Evolutionary conservation across 2,888 invertebrate species (phyloP), one percentile per base, ranked within the genome.

Genomic region (Drosophila macrospina): DNA sequence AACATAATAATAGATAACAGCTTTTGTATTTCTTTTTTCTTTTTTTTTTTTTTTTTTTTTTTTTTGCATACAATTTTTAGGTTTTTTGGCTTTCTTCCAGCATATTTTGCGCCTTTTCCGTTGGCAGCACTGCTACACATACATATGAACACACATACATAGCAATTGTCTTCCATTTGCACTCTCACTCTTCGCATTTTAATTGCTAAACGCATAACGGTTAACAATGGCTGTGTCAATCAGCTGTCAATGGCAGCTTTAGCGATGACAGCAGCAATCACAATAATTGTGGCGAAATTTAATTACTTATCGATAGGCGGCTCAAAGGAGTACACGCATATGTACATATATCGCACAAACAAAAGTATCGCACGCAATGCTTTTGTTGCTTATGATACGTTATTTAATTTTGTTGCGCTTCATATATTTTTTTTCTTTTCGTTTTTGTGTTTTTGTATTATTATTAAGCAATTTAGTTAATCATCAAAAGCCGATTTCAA

Each of bases 401-500:
- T n/a, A 13, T 16, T 28, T 28, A 7, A 6, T 28, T 28, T 28
- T 8, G 5, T 28, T 28, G 5, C 1, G 0, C 5, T 28, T 28
- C 2, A 2, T 7, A 6, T 28, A 28, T 6, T 28, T 28, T 2
- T 6, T 28, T 5, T 1, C 20, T 20, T 20, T 20, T 20, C 3
- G 20, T 20, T 20, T 20, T 20, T 20, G 20, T 20, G 15, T 30
- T 54, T 34, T 52, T 26, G 28, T 28, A 3, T 50, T 45, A 77
- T 75, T 79, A 80, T 80, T 80, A 66, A 80, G 86, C 78, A 77
- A 80, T 80, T 83, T 80, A 63, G 54, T 39, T 72, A 59, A 67
- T 70, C 48, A 37, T 75, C 34, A 62, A 57, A 41, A 52, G 57
- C 56, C 69, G 76, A 70, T 78, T 79, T 82, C 83, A 87, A 87